Conservation (phyloP, 2,888 invertebrate species). For the Lapara coniferarum region DNA sequence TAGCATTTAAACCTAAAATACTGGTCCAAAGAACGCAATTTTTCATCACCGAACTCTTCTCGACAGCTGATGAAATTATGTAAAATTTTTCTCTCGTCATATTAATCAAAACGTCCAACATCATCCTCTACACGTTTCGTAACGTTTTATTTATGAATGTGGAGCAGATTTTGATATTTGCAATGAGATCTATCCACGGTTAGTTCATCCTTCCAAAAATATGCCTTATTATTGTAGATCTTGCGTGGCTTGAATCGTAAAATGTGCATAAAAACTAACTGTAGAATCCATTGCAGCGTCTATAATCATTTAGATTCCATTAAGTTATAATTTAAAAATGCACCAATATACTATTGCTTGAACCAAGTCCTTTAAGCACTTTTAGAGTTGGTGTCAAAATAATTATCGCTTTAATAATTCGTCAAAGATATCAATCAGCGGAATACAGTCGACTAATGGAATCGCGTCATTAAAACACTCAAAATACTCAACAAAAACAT, state of each 20-base stretch:
- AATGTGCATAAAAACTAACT: too few relatives aligned
- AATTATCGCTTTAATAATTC: not conserved
- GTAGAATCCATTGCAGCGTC: too few relatives aligned
- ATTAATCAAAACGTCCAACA: conserved; percentile 8
- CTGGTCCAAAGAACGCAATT: not conserved
- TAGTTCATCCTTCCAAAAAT: not conserved
- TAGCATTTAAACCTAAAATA: not conserved
- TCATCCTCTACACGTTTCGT: not conserved
- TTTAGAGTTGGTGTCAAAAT: not conserved
- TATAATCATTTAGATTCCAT: too few relatives aligned
- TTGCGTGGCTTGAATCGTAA: not conserved
- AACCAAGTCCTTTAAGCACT: not conserved
- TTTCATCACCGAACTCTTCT: not conserved
- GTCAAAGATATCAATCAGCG: not conserved
- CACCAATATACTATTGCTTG: too few relatives aligned
- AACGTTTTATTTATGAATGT: conserved; percentile 17
- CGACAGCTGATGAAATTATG: not conserved
- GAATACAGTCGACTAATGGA: not conserved
- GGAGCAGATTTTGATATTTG: conserved; percentile 16
- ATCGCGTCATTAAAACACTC: not conserved
- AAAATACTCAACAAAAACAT: conserved; percentile 1
- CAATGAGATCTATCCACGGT: conserved; percentile 5
- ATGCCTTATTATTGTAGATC: conserved; percentile 1
- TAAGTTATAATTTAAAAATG: too few relatives aligned
- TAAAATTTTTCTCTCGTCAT: conserved; percentile 2